phyloP scores from a whole-genome alignment of 2,113 vertebrate species.

The Sardina pilchardus region DNA sequence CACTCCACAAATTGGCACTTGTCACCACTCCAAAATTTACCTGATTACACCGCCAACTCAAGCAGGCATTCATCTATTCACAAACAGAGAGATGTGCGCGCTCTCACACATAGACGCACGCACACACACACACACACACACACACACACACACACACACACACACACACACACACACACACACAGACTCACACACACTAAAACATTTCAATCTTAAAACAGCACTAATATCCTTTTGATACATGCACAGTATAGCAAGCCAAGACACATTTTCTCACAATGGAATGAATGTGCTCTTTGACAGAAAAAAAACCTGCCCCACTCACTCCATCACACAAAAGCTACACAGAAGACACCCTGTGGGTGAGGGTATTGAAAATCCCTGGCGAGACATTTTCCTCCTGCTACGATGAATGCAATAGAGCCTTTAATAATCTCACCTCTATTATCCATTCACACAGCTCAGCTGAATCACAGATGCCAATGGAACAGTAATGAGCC shows the following conservation, averaged over 20 bases:
- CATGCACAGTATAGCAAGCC: no score
- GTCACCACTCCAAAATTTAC: not conserved
- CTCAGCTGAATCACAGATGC: not conserved
- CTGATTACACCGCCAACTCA: not conserved
- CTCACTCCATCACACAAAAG: not conserved
- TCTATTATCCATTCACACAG: not conserved
- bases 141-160: not conserved
- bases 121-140: not conserved
- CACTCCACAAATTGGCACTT: not conserved
- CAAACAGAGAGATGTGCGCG: not conserved
- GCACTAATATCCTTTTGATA: not conserved
- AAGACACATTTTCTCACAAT: not conserved
- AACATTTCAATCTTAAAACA: not conserved
- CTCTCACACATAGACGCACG: not conserved
- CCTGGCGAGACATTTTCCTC: not conserved
- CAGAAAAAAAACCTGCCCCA: not conserved
- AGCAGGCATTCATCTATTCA: not conserved
- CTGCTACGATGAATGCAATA: not conserved
- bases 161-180: not conserved
- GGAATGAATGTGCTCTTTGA: not conserved
- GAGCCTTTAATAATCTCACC: not conserved
- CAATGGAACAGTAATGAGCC: not conserved
- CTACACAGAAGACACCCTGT: not conserved
- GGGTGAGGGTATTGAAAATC: not conserved
- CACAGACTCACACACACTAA: not conserved